phyloP scores from a whole-genome alignment of 2,888 invertebrate species.

The Morpho deidamia region DNA sequence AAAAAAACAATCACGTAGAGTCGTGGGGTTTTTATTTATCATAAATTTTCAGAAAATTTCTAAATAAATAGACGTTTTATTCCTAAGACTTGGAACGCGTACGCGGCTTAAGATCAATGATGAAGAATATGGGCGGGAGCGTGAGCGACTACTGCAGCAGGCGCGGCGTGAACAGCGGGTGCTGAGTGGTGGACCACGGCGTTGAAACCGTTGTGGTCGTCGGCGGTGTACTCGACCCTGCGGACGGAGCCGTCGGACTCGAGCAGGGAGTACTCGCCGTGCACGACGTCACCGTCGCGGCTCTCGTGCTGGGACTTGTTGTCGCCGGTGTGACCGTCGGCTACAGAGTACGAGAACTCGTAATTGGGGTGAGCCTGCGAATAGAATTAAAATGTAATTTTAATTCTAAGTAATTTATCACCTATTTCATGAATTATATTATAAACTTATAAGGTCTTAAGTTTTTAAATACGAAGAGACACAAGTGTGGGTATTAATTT shows the following conservation, averaged over 20 bases:
- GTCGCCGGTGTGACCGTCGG: slow-evolving; percentile 77
- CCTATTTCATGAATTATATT: no score
- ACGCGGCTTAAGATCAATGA: slow-evolving; percentile 8
- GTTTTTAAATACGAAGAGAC: no score
- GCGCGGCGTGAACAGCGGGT: slow-evolving; percentile 31
- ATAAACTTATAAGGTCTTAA: no score
- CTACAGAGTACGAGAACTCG: slow-evolving; percentile 74
- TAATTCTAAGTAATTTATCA: no score
- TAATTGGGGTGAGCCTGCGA: slow-evolving; percentile 70
- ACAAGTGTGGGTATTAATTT: no score
- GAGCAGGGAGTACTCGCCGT: slow-evolving; percentile 63
- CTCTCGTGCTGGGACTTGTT: slow-evolving; percentile 75
- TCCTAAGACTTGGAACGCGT: no score
- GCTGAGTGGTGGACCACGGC: slow-evolving; percentile 33
- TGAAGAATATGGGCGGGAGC: slow-evolving; percentile 22
- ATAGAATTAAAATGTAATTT: not conserved
- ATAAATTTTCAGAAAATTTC: no score
- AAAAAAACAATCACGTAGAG: no score
- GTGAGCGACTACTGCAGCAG: not conserved
- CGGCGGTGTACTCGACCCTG: slow-evolving; percentile 68
- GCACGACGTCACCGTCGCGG: slow-evolving; percentile 77
- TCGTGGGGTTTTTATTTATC: no score
- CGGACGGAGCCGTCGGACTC: slow-evolving; percentile 69
- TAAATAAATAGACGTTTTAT: no score
- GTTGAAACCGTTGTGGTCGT: slow-evolving; percentile 54